phyloP scores from a whole-genome alignment of 2,113 vertebrate species.

The Oncorhynchus mykiss region DNA sequence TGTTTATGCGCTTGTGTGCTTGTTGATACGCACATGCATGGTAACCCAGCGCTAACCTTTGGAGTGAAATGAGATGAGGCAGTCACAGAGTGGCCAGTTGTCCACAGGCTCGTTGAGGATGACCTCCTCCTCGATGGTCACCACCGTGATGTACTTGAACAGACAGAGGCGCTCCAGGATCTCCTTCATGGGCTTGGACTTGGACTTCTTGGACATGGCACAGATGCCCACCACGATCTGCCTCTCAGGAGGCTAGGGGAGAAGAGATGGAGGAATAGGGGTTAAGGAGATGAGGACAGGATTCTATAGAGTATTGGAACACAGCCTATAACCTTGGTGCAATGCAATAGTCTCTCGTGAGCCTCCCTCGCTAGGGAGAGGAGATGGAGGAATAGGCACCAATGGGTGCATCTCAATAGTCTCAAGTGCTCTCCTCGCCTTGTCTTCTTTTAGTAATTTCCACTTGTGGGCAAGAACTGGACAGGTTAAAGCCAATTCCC shows the following conservation, averaged over 20 bases:
- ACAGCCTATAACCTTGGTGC: background rate
- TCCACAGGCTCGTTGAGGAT: constrained; percentile 86
- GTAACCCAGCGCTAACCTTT: constrained; percentile 75
- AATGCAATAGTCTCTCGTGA: too few relatives aligned
- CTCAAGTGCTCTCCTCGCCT: too few relatives aligned
- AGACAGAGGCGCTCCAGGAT: constrained; percentile 87
- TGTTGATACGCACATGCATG: background rate
- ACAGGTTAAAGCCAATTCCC: too few relatives aligned
- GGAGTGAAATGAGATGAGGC: constrained; percentile 92
- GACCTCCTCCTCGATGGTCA: constrained; percentile 87
- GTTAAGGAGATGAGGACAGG: background rate
- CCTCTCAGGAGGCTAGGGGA: constrained; percentile 82
- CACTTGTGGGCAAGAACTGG: too few relatives aligned
- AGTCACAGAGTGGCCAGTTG: constrained; percentile 89
- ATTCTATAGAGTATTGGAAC: background rate
- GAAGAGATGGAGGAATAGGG: background rate
- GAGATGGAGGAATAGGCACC: too few relatives aligned
- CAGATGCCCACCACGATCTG: constrained; percentile 89
- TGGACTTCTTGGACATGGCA: constrained; percentile 91
- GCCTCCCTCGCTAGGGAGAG: too few relatives aligned
- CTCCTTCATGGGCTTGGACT: constrained; percentile 92
- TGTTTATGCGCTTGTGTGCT: background rate
- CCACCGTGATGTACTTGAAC: constrained; percentile 89
- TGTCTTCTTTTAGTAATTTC: too few relatives aligned
- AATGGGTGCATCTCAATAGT: too few relatives aligned